Base-by-base conservation (phyloP, 2,113 vertebrate species). In the Lipotes vexillifer region DNA sequence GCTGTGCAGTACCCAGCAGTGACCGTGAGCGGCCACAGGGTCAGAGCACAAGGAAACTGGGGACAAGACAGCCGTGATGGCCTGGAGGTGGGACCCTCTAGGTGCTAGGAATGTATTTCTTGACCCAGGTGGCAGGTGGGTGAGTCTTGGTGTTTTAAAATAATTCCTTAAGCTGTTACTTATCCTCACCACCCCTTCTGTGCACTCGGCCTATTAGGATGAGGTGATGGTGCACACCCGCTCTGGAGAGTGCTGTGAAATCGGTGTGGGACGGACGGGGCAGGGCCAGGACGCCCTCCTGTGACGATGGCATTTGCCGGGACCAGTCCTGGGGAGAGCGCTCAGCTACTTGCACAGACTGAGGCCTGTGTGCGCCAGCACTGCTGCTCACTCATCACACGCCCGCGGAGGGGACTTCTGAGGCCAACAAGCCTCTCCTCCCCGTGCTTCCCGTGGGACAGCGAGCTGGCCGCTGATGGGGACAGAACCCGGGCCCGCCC, bases 381-480 rank as follows among this genome's bases (percentile, higher is more conserved):
- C 0, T 69, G 46, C 59, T 59, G 55, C 27, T 31, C 75, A 77
- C 71, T 55, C 52, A 20, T 13, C 41, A 52, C 52, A 59, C n/a
- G 41, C 15, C 17, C 55, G 2, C 36, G 55, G 49, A 17, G 9
- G 41, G 36, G 31, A 12, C 23, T 46, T 72, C 71, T 20, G n/a
- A 49, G 59, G 80, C 25, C 61, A 33, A 31, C 29, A 52, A 52
- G 29, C 18, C 31, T 9, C 13, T 78, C 27, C 44, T 20, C 27
- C 25, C 4, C 27, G 65, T 17, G 77, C 77, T 94, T 25, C 12
- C 55, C 20, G 3, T 20, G 36, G n/a, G 52, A 55, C 21, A 38
- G 41, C 0, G 2, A 83, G 69, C 14, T 20, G 20, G 21, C 29
- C 1, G 0, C 2, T 27, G 0, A 29, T 11, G n/a, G 21, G 38